A percentile compares a stretch with the other conserved stretches of the same genome.
phyloP scores from a whole-genome alignment of 2,888 invertebrate species.

The Brenthis ino region DNA sequence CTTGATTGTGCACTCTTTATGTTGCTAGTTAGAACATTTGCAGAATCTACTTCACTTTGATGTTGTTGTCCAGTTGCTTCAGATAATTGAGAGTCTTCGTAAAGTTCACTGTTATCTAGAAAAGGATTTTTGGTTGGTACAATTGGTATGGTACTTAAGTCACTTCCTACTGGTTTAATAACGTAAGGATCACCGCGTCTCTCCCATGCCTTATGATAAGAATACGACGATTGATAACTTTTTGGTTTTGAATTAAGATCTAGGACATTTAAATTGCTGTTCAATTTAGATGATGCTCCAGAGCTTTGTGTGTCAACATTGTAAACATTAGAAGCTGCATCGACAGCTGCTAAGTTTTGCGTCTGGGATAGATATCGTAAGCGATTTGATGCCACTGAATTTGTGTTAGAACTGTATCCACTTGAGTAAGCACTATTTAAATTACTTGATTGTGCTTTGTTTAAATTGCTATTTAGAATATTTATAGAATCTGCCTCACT shows the following conservation, averaged over 20 bases:
- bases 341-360: conserved; percentile 34
- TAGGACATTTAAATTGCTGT: conserved; percentile 44
- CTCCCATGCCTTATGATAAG: conserved; percentile 80
- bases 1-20: conserved; percentile 29
- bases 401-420: conserved; percentile 50
- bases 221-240: conserved; percentile 75
- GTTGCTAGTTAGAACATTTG: conserved; percentile 45
- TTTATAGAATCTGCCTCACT: conserved; percentile 48
- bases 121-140: conserved; percentile 55
- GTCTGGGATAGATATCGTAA: conserved; percentile 45
- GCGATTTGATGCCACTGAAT: conserved; percentile 52
- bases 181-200: conserved; percentile 77
- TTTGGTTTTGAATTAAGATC: conserved; percentile 61
- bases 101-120: conserved; percentile 59
- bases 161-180: conserved; percentile 60
- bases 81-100: conserved; percentile 54
- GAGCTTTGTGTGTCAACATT: conserved; percentile 44
- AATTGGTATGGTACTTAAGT: conserved; percentile 44
- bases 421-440: conserved; percentile 46
- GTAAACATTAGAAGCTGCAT: conserved; percentile 44
- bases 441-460: conserved; percentile 28
- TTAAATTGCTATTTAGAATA: conserved; percentile 41
- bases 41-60: conserved; percentile 46
- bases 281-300: conserved; percentile 36
- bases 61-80: conserved; percentile 44